phyloP scores from a whole-genome alignment of 2,797 vertebrate genomes.

The Acipenser ruthenus region DNA sequence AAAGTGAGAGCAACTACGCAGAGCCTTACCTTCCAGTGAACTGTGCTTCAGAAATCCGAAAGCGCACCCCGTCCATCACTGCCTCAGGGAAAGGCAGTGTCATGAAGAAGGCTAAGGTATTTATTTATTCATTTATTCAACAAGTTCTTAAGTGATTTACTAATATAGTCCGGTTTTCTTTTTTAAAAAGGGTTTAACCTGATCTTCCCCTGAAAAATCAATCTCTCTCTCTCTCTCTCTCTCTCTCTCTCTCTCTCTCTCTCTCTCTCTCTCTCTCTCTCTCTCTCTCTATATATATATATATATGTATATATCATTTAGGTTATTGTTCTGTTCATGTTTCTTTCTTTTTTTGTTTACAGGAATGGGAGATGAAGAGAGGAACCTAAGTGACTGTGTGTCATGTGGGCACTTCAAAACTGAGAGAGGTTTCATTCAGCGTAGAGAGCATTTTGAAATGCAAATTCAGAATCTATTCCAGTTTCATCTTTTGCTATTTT shows the following conservation, averaged over 20 bases:
- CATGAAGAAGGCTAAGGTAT: conserved; percentile 87
- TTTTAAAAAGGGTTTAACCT: too few relatives aligned
- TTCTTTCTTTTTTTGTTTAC: conserved; percentile 33
- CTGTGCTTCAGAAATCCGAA: conserved; percentile 73
- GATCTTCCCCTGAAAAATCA: too few relatives aligned
- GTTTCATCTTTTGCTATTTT: too few relatives aligned
- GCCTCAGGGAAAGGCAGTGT: conserved; percentile 77
- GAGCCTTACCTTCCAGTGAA: conserved; percentile 75
- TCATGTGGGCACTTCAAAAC: conserved; percentile 5
- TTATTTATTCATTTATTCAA: not conserved
- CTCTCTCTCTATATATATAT: too few relatives aligned
- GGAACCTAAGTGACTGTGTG: conserved; percentile 48
- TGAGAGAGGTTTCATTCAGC: not conserved
- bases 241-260: too few relatives aligned
- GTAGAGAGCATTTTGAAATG: too few relatives aligned
- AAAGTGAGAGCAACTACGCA: conserved; percentile 46
- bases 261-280: too few relatives aligned
- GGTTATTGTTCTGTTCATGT: not conserved
- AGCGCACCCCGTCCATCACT: conserved; percentile 75
- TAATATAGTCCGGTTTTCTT: not conserved
- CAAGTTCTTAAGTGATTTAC: not conserved
- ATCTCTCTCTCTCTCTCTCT: too few relatives aligned
- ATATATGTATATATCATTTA: not conserved
- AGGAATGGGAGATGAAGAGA: conserved; percentile 95
- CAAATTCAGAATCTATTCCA: too few relatives aligned